Evolutionary conservation across 2,113 vertebrate genomes (phyloP), one percentile per base, ranked within the genome.

Genomic region (Otis tarda): DNA sequence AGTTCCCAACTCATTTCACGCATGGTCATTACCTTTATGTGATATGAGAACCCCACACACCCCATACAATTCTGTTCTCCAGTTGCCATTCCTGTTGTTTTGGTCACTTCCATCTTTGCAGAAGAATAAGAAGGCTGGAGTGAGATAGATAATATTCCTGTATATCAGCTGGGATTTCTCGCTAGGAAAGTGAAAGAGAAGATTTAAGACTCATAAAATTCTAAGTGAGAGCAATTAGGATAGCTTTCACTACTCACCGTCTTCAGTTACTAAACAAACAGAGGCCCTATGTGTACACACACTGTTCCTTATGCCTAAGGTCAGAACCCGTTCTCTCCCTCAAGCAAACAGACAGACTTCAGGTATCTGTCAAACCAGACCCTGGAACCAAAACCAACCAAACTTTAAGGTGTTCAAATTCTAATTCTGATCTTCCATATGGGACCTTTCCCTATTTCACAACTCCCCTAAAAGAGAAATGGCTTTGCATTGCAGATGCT

Each of bases 221-320:
- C 43, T 75, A 56, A 60, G 43, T 30, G 22, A 45, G n/a, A 64
- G 24, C 52, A 59, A 41, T 80, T 57, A 57, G n/a, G 64, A 41
- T 20, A 63, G 24, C 23, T 83, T 92, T 90, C 43, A 74, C 31
- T 78, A 47, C 1, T 4, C 18, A 43, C 27, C 21, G 28, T 74
- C 41, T 80, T 76, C 63, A 80, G 23, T 88, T 86, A 86, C 77
- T 70, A 90, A 86, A 76, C 56, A 91, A 94, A 89, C 27, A 89
- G 39, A 79, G 69, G 45, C 21, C 22, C 13, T 59, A 0, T 10
- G 11, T 64, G 43, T 45, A 73, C 12, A 73, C 7, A 57, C 21
- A 12, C 24, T 37, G 39, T n/a, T 83, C 45, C 37, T 61, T 76
- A 16, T 57, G 50, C 53, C 10, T 69, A 50, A 79, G n/a, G 37